Evolutionary conservation across 1,140 invertebrate genomes (phyloP).

Genomic region (Plectrocnemia conspersa): DNA sequence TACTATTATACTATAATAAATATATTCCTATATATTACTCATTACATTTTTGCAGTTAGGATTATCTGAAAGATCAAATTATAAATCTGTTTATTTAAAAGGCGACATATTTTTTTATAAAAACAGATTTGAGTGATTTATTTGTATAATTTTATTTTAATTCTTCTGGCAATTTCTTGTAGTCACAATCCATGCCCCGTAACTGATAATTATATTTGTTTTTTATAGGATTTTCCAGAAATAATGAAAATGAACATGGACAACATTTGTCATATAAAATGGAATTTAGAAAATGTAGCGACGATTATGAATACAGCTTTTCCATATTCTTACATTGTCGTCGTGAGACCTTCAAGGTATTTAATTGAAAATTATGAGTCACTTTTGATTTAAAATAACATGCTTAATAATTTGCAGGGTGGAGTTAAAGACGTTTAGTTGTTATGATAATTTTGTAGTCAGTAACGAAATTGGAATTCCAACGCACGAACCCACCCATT

Average conservation of each 20-base stretch:
- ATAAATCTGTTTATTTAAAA: no score
- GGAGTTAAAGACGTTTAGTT: slow-evolving; percentile 76
- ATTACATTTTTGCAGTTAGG: no score
- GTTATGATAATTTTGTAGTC: slow-evolving; percentile 81
- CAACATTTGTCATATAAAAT: slow-evolving; percentile 66
- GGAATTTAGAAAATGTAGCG: slow-evolving; percentile 73
- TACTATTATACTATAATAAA: no score
- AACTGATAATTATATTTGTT: slow-evolving; percentile 5
- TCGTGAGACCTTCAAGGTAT: slow-evolving; percentile 79
- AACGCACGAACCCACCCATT: slow-evolving; percentile 62
- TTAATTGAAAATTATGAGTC: slow-evolving; percentile 11
- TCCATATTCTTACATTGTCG: slow-evolving; percentile 64
- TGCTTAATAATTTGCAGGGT: slow-evolving; percentile 54
- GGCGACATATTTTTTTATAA: no score
- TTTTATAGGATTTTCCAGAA: slow-evolving; percentile 70
- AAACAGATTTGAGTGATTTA: no score
- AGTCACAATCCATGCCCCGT: not conserved
- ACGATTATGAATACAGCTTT: slow-evolving; percentile 63
- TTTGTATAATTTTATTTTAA: no score
- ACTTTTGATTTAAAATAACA: not conserved
- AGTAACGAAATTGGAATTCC: slow-evolving; percentile 70
- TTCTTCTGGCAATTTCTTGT: not conserved
- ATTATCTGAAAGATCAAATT: no score
- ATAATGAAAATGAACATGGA: slow-evolving; percentile 70
- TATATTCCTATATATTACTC: no score